These are phyloP conservation scores for Drosophila lini DNA, from an alignment of 1,140 invertebrate genomes.

Conservation along the genomic window DNA sequence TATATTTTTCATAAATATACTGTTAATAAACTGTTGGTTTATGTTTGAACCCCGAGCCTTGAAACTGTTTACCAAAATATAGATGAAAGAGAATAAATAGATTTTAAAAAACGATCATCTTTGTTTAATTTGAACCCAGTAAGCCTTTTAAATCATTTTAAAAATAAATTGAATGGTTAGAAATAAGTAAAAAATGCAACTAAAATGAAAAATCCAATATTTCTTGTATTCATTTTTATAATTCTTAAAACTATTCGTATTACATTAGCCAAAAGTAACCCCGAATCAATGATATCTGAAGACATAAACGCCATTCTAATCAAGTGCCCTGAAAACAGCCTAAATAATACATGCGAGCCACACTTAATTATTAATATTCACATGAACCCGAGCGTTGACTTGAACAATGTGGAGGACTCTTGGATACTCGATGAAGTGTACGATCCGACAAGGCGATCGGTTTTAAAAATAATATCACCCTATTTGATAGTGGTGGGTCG, in stretches of 20 bases:
- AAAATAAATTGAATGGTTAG: neutral
- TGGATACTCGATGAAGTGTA: constrained; percentile 52
- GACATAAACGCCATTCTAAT: constrained; percentile 52
- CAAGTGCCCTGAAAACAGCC: constrained; percentile 23
- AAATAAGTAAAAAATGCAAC: neutral
- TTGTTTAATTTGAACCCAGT: neutral
- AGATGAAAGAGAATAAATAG: constrained; percentile 11
- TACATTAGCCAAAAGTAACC: constrained; percentile 4
- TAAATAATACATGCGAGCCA: constrained; percentile 39
- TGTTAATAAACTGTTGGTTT: constrained; percentile 42
- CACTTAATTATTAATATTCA: constrained; percentile 58
- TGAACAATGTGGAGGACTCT: constrained; percentile 34
- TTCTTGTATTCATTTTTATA: constrained; percentile 1
- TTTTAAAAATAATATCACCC: constrained; percentile 51
- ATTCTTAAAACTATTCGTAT: neutral
- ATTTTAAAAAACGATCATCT: neutral
- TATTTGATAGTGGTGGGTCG: constrained; percentile 51
- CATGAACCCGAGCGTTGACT: constrained; percentile 48
- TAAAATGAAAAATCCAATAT: constrained; percentile 18
- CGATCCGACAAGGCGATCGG: constrained; percentile 39
- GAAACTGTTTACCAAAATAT: constrained; percentile 12
- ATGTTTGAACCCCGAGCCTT: constrained; percentile 14
- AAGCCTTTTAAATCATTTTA: constrained; percentile 13
- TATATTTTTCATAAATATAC: constrained; percentile 50
- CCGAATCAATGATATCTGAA: neutral